These are phyloP conservation scores for Chaenogobius annularis DNA, from an alignment of 2,113 vertebrate species.

Conservation along the genomic window DNA sequence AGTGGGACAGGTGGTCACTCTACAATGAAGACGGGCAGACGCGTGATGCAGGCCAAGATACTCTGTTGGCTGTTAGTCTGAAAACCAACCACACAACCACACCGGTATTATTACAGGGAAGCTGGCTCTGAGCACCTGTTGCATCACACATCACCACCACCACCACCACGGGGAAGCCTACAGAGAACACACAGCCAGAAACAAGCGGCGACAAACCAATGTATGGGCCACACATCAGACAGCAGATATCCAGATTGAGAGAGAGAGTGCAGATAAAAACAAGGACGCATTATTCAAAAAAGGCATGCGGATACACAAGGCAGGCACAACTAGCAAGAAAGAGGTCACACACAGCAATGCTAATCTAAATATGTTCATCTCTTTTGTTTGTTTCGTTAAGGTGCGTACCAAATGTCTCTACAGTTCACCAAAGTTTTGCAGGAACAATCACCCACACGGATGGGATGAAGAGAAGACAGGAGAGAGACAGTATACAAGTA, in stretches of 20 bases:
- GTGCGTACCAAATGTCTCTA: constrained; percentile 89
- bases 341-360: constrained; percentile 40
- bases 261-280: constrained; percentile 59
- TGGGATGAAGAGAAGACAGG: constrained; percentile 82
- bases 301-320: constrained; percentile 43
- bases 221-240: constrained; percentile 74
- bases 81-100: constrained; percentile 35
- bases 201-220: constrained; percentile 80
- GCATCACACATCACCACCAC: constrained; percentile 69
- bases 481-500: constrained; percentile 71
- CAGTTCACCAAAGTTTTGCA: constrained; percentile 85
- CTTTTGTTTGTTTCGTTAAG: constrained; percentile 69
- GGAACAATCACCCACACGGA: constrained; percentile 87
- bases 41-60: constrained; percentile 73
- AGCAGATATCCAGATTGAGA: constrained; percentile 82
- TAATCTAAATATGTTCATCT: constrained; percentile 72
- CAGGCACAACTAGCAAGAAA: constrained; percentile 52
- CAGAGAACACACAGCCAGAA: constrained; percentile 62
- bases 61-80: constrained; percentile 36
- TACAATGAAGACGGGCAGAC: constrained; percentile 72
- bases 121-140: constrained; percentile 52
- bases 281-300: constrained; percentile 56
- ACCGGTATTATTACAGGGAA: constrained; percentile 23
- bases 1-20: not conserved
- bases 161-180: constrained; percentile 68